phyloP scores from a whole-genome alignment of 2,113 vertebrate species.

The Clarias macrocephalus region DNA sequence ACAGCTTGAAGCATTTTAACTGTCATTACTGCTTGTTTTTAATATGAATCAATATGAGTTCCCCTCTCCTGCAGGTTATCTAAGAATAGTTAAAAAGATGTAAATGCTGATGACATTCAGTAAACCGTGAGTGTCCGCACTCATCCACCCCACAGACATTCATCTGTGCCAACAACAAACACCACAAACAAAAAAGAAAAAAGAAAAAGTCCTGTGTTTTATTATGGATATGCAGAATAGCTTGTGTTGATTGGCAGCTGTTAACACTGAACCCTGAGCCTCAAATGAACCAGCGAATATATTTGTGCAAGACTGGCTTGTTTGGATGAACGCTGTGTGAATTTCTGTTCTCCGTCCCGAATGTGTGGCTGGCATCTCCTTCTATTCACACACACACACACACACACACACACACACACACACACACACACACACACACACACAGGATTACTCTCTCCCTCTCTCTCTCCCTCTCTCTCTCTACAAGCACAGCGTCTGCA shows the following conservation, averaged over 20 bases:
- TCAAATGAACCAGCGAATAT: slow-evolving; percentile 40
- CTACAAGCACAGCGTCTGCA: slow-evolving; percentile 44
- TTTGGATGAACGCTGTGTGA: slow-evolving; percentile 42
- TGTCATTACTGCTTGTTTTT: neutral
- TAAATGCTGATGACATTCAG: slow-evolving; percentile 43
- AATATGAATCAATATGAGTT: neutral
- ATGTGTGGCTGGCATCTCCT: slow-evolving; percentile 34
- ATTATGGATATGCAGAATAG: slow-evolving; percentile 38
- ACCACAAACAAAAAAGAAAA: neutral
- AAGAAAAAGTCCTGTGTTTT: slow-evolving; percentile 2
- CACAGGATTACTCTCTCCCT: neutral
- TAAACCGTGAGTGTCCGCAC: slow-evolving; percentile 20
- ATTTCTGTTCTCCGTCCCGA: slow-evolving; percentile 42
- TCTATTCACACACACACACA: slow-evolving; percentile 36
- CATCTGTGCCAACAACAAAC: slow-evolving; percentile 28
- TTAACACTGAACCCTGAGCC: slow-evolving; percentile 26
- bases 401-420: slow-evolving; percentile 32
- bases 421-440: slow-evolving; percentile 11
- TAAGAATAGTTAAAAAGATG: slow-evolving; percentile 33
- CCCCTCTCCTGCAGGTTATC: neutral
- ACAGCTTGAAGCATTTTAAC: slow-evolving; percentile 22
- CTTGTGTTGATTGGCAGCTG: slow-evolving; percentile 39
- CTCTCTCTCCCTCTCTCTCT: slow-evolving; percentile 13
- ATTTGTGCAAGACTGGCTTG: slow-evolving; percentile 36
- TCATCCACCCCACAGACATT: slow-evolving; percentile 19